Evolutionary conservation across 2,113 vertebrate genomes (phyloP).

Genomic region (Albula glossodonta): DNA sequence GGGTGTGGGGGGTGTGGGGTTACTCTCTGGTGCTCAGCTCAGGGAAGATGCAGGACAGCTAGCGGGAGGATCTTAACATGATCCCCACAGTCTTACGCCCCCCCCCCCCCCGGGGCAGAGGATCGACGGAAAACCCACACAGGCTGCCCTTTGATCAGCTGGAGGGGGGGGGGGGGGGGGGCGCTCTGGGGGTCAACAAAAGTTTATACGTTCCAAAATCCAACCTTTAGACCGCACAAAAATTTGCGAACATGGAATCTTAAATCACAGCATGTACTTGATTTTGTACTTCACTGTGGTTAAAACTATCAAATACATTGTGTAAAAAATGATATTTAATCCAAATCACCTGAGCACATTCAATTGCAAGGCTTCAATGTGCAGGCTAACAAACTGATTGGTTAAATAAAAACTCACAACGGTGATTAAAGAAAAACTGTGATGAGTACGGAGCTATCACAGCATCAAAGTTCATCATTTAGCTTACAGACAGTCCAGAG

Average conservation of each 20-base stretch:
- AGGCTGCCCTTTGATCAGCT: slow-evolving; percentile 15
- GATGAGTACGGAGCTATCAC: too few relatives aligned
- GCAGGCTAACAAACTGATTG: too few relatives aligned
- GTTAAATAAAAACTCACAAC: too few relatives aligned
- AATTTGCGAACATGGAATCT: not conserved
- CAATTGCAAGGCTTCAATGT: too few relatives aligned
- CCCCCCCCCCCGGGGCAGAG: too few relatives aligned
- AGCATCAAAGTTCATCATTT: too few relatives aligned
- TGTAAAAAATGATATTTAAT: not conserved
- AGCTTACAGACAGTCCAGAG: too few relatives aligned
- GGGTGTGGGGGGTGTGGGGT: too few relatives aligned
- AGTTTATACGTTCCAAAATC: slow-evolving; percentile 1
- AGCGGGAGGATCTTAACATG: not conserved
- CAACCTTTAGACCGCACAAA: not conserved
- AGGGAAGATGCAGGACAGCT: not conserved
- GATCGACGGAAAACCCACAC: not conserved
- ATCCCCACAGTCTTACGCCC: not conserved
- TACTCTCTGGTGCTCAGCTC: not conserved
- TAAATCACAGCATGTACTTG: not conserved
- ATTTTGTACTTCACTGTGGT: not conserved
- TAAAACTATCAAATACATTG: not conserved
- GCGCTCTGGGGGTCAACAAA: not conserved
- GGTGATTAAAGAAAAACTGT: too few relatives aligned
- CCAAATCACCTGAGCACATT: not conserved
- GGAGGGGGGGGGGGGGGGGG: not conserved